Conservation (phyloP, 1,140 invertebrate genomes). For the Neocloeon triangulifer region DNA sequence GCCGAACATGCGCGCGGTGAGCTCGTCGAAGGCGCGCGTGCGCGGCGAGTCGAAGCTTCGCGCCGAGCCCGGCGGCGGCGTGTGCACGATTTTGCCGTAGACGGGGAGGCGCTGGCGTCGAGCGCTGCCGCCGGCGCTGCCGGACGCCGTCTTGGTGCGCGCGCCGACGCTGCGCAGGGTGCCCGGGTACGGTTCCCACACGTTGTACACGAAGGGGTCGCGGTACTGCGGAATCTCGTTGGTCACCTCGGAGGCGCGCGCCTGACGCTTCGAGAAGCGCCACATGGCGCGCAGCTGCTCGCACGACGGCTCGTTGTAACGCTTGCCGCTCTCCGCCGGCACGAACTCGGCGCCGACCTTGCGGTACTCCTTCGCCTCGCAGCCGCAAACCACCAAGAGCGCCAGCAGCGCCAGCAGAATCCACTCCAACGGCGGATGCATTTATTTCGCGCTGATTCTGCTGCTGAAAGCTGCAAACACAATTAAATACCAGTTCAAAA, state of each 20-base stretch:
- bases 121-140: conserved; percentile 6
- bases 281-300: conserved; percentile 75
- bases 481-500: too few relatives aligned
- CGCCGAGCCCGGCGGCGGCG: conserved; percentile 21
- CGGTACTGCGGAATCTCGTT: conserved; percentile 60
- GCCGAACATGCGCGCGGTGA: conserved; percentile 5
- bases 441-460: too few relatives aligned
- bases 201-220: conserved; percentile 56
- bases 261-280: conserved; percentile 71
- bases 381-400: conserved; percentile 13
- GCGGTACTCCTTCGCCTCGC: conserved; percentile 10
- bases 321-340: conserved; percentile 13
- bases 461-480: too few relatives aligned
- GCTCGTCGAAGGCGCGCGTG: conserved; percentile 14
- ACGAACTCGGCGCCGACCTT: conserved; percentile 16
- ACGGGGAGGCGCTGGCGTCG: conserved; percentile 19
- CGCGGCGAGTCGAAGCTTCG: conserved; percentile 15
- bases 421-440: too few relatives aligned
- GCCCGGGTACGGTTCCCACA: conserved; percentile 41
- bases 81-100: conserved; percentile 34
- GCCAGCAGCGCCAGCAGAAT: too few relatives aligned
- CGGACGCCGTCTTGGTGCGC: conserved; percentile 9
- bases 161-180: conserved; percentile 15
- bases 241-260: conserved; percentile 59
- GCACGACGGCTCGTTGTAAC: conserved; percentile 45